phyloP scores from a whole-genome alignment of 2,113 vertebrate genomes.

The Alaudala cheleensis region DNA sequence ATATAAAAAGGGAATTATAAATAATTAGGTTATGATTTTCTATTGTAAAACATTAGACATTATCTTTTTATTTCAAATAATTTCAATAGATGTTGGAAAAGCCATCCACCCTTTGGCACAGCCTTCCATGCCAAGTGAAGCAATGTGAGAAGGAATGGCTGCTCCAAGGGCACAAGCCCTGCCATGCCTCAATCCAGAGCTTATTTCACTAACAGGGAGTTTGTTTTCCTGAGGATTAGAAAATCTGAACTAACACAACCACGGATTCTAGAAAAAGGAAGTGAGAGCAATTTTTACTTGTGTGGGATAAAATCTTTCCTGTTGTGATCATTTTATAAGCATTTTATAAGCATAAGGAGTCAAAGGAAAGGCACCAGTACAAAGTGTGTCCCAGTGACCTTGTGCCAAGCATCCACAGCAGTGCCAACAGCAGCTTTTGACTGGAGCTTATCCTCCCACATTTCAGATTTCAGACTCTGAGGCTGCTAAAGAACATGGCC shows the following conservation, averaged over 20 bases:
- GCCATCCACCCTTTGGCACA: neutral
- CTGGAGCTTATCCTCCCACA: accelerated
- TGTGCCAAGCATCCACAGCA: neutral
- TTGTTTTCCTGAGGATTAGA: neutral
- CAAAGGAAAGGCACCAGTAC: neutral
- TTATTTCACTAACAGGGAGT: neutral
- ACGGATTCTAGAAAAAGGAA: neutral
- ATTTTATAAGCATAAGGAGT: neutral
- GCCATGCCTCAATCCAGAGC: neutral
- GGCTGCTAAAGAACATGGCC: neutral
- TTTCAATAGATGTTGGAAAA: slow-evolving; percentile 5
- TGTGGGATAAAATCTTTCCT: neutral
- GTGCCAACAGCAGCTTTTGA: neutral
- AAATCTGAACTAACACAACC: neutral
- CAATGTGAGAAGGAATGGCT: neutral
- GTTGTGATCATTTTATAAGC: neutral
- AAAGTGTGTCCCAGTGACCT: neutral
- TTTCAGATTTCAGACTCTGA: neutral
- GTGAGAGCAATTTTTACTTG: neutral
- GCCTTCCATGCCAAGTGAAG: neutral
- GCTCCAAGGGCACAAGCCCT: neutral
- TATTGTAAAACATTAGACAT: slow-evolving; percentile 15
- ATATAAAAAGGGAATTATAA: slow-evolving; percentile 52
- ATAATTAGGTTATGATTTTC: slow-evolving; percentile 62
- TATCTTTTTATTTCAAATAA: slow-evolving; percentile 24